Evolutionary conservation across 1,140 invertebrate species (phyloP).

Genomic region (Zaprionus gabonicus): DNA sequence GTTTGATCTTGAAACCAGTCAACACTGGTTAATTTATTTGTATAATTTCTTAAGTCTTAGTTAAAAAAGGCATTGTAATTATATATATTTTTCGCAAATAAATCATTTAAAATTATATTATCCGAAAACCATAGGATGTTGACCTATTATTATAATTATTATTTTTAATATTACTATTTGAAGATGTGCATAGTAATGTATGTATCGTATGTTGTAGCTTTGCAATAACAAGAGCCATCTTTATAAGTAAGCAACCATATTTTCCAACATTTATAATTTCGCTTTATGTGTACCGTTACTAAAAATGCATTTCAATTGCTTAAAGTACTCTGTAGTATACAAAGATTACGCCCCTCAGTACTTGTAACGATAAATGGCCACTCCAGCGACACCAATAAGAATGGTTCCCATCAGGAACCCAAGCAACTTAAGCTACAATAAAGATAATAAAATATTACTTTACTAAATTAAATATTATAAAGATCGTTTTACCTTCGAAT

Average conservation of each 20-base stretch:
- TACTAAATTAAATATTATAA: not conserved
- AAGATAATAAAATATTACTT: not conserved
- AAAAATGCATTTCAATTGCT: constrained; percentile 74
- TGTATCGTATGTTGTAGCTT: constrained; percentile 9
- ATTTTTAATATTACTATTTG: constrained; percentile 46
- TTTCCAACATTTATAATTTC: constrained; percentile 73
- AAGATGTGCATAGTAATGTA: constrained; percentile 55
- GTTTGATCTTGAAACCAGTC: too few relatives aligned
- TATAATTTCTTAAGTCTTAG: too few relatives aligned
- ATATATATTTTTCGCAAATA: constrained; percentile 39
- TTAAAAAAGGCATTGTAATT: constrained; percentile 26
- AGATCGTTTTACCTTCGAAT: constrained; percentile 63
- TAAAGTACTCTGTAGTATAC: constrained; percentile 56
- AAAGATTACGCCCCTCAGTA: constrained; percentile 61
- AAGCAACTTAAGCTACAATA: constrained; percentile 85
- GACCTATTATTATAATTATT: constrained; percentile 9
- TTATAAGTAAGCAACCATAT: constrained; percentile 56
- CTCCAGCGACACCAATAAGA: constrained; percentile 86
- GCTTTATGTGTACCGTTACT: constrained; percentile 40
- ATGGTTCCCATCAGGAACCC: constrained; percentile 87
- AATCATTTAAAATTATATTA: constrained; percentile 57
- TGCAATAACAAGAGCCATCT: constrained; percentile 47
- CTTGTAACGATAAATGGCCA: constrained; percentile 87
- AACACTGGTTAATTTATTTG: too few relatives aligned
- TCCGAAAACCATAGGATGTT: constrained; percentile 68